Evolutionary conservation across 2,797 vertebrate genomes (phyloP).

Genomic region (Kryptolebias ocellatus): DNA sequence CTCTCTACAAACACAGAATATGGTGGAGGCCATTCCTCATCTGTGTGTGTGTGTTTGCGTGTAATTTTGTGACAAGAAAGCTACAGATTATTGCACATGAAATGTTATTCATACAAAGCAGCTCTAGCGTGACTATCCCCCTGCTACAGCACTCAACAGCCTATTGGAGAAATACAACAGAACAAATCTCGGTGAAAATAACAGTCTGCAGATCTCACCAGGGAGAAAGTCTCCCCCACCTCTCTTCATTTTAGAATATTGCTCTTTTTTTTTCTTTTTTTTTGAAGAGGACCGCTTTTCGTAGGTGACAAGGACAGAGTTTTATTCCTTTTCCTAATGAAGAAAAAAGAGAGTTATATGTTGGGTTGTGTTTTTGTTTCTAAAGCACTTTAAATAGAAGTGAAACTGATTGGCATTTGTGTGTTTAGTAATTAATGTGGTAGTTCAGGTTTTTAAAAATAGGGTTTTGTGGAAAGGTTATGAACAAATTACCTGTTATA

Average conservation of each 20-base stretch:
- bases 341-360: slow-evolving; percentile 19
- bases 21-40: slow-evolving; percentile 43
- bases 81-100: slow-evolving; percentile 82
- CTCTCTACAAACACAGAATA: slow-evolving; percentile 42
- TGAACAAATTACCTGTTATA: too few species aligned
- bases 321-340: slow-evolving; percentile 34
- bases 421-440: too few species aligned
- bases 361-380: slow-evolving; percentile 8
- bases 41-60: slow-evolving; percentile 33
- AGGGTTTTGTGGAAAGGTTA: too few species aligned
- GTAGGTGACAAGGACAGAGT: slow-evolving; percentile 37
- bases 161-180: slow-evolving; percentile 79
- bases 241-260: slow-evolving; percentile 55
- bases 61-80: slow-evolving; percentile 73
- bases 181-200: slow-evolving; percentile 74
- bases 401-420: not conserved
- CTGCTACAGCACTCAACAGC: slow-evolving; percentile 77
- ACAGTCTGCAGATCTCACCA: slow-evolving; percentile 65
- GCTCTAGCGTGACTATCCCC: slow-evolving; percentile 81
- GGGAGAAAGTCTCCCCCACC: slow-evolving; percentile 62
- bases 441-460: too few species aligned
- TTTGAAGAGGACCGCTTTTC: slow-evolving; percentile 12
- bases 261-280: slow-evolving; percentile 9
- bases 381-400: not conserved
- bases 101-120: slow-evolving; percentile 82